A percentile compares a stretch with the other conserved stretches of the same genome.
Conservation (phyloP, 2,113 vertebrate species). For the Heterotis niloticus region DNA sequence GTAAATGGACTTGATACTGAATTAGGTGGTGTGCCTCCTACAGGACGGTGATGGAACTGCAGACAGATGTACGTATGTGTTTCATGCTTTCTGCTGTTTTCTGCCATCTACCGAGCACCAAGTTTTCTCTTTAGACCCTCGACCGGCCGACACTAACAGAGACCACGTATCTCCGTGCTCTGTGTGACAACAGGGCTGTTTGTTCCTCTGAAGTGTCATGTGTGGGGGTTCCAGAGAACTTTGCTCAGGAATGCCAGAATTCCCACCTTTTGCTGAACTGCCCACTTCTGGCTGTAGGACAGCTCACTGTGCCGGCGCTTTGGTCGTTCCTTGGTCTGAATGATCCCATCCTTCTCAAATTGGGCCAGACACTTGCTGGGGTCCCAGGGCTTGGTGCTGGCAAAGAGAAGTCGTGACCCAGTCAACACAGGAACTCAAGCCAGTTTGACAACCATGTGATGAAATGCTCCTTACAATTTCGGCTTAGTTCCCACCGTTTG, state of each 20-base stretch:
- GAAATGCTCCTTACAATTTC: no score
- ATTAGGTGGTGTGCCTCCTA: background rate
- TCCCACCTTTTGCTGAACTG: conserved; percentile 69
- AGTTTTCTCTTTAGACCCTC: no score
- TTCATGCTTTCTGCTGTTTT: no score
- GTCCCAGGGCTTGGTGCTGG: conserved; percentile 82
- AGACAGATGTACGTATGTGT: no score
- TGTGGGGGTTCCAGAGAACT: background rate
- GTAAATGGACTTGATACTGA: no score
- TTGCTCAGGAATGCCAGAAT: background rate
- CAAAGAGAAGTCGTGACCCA: background rate
- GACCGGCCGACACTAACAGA: no score
- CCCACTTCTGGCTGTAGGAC: conserved; percentile 68
- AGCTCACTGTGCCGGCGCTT: conserved; percentile 59
- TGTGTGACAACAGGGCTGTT: background rate
- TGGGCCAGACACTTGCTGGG: conserved; percentile 74
- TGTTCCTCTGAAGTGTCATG: background rate
- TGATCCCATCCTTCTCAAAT: conserved; percentile 83
- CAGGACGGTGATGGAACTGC: no score
- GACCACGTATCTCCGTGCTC: no score
- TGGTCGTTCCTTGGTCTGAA: conserved; percentile 76
- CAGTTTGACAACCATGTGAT: no score
- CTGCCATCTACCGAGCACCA: no score
- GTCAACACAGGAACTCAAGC: background rate
- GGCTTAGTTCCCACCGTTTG: no score